Evolutionary conservation across 1,140 invertebrate species (phyloP), one percentile per base, ranked within the genome.

Genomic region (Bombus soroeensis): DNA sequence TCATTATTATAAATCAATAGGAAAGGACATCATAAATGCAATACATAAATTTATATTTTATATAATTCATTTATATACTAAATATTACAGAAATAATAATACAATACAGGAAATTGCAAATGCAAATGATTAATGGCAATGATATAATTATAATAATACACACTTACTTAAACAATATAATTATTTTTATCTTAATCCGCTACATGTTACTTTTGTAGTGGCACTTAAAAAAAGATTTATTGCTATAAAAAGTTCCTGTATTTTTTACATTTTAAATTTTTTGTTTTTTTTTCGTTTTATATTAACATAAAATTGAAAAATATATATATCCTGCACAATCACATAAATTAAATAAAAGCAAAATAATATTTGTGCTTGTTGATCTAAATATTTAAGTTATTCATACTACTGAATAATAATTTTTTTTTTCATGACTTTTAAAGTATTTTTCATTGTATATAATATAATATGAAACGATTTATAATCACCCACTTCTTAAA

Each of bases 21-120:
- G 62, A 41, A 25, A 53, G 62, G 32, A 6, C n/a, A 68, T 43
- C 0, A 43, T 25, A 79, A 71, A 79, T n/a, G 34, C 34, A 47
- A 71, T 89, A 90, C 78, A 89, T 86, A 73, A 53, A 79, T 74
- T 87, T 88, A 86, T 91, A 90, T 88, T 86, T 81, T 93, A 88
- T 90, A 88, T 93, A 91, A 84, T 93, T 89, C 83, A 85, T 87
- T 83, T 90, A 88, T 89, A 88, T 91, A 90, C 88, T 93, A 93
- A 87, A 90, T 91, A 88, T 91, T 94, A 93, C 92, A 91, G 88
- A 93, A 89, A 91, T 84, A 88, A 88, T 90, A 92, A 90, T 88
- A 87, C 91, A 68, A 81, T 85, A 82, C 81, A 88, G 82, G 85
- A 71, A 85, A 90, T 91, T 86, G 87, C 91, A 93, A 92, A 93